Percentiles rank a stretch among this genome's conserved stretches.
These are phyloP conservation scores for Pachyuromys duprasi DNA, from an alignment of 2,797 vertebrate genomes.

Conservation along the genomic window DNA sequence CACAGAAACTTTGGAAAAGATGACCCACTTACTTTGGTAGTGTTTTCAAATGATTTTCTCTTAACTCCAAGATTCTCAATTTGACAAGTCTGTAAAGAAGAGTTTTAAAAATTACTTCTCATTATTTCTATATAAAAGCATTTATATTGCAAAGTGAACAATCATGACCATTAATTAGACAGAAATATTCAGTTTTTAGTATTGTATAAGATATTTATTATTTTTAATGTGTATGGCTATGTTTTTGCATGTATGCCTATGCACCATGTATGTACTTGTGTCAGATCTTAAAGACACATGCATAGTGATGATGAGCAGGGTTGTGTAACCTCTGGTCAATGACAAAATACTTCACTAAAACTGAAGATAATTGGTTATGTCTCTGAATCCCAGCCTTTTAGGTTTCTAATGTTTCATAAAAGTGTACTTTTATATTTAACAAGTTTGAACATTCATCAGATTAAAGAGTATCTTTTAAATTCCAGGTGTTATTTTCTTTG, in stretches of 20 bases:
- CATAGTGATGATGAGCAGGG: background rate
- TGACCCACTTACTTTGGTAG: constrained; percentile 97
- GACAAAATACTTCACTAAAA: background rate
- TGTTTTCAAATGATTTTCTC: constrained; percentile 99
- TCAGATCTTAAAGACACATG: background rate
- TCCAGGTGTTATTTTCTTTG: background rate
- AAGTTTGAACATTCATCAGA: background rate
- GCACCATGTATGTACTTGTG: background rate
- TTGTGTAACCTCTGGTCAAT: background rate
- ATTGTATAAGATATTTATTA: background rate
- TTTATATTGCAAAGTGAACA: background rate
- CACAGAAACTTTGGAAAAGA: constrained; percentile 44
- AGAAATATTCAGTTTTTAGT: background rate
- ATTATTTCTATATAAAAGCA: constrained; percentile 23
- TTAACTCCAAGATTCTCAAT: constrained; percentile 98
- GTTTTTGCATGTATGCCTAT: background rate
- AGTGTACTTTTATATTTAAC: background rate
- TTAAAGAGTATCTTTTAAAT: constrained; percentile 9
- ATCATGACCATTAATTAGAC: background rate
- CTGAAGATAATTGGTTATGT: constrained; percentile 19
- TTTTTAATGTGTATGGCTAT: background rate
- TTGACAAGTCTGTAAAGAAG: constrained; percentile 93
- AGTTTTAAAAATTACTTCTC: constrained; percentile 55
- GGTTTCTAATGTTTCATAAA: background rate
- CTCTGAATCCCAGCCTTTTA: background rate